These are phyloP conservation scores for Tubulanus polymorphus DNA, from an alignment of 2,888 invertebrate species.

Conservation along the genomic window DNA sequence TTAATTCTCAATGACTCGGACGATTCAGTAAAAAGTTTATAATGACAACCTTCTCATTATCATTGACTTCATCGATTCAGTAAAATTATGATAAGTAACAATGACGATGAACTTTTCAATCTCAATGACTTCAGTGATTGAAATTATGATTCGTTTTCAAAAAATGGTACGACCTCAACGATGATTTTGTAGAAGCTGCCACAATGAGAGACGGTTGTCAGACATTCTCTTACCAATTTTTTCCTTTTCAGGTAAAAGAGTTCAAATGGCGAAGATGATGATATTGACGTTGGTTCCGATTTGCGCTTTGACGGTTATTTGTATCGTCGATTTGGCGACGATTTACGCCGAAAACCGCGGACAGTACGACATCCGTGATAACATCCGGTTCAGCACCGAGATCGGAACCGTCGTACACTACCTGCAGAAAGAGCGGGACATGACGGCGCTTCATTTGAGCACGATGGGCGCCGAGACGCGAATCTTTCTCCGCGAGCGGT, in stretches of 20 bases:
- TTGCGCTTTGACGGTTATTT: constrained; percentile 17
- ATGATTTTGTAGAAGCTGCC: too few relatives aligned
- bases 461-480: constrained; percentile 35
- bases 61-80: too few relatives aligned
- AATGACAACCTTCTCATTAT: too few relatives aligned
- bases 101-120: too few relatives aligned
- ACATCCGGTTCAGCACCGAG: constrained; percentile 20
- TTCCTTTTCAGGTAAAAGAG: constrained; percentile 22
- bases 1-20: too few relatives aligned
- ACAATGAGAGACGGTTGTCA: too few relatives aligned
- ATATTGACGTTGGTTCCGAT: constrained; percentile 21
- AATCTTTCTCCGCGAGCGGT: constrained; percentile 29
- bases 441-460: constrained; percentile 39
- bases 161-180: too few relatives aligned
- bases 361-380: constrained; percentile 11
- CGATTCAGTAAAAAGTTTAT: too few relatives aligned
- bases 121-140: too few relatives aligned
- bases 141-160: too few relatives aligned
- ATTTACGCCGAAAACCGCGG: constrained; percentile 11
- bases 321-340: constrained; percentile 15
- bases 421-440: constrained; percentile 36
- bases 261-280: constrained; percentile 29
- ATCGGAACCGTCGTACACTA: constrained; percentile 25
- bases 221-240: background rate
- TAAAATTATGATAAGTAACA: too few relatives aligned